A percentile compares a stretch with the other conserved stretches of the same genome.
phyloP scores from a whole-genome alignment of 2,797 vertebrate species.

The Microctenopoma lineatum region DNA sequence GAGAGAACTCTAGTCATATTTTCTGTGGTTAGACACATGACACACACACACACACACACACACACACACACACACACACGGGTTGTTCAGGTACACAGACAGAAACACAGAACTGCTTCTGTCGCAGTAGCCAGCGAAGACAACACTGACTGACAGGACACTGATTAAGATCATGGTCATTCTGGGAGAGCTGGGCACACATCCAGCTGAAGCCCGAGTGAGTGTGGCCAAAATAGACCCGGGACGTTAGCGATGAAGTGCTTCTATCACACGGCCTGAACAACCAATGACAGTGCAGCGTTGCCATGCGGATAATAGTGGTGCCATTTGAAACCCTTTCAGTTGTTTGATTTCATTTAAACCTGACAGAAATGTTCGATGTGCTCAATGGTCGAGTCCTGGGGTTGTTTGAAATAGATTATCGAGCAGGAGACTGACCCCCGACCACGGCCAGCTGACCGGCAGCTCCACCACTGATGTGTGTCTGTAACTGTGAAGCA shows the following conservation, averaged over 20 bases:
- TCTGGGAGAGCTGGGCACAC: constrained; percentile 19
- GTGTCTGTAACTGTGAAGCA: too few species aligned
- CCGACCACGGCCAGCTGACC: too few species aligned
- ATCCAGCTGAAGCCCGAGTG: background rate
- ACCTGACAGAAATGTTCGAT: constrained; percentile 6
- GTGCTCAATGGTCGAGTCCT: constrained; percentile 4
- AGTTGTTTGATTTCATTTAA: background rate
- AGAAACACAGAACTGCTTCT: too few species aligned
- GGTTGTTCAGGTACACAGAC: too few species aligned
- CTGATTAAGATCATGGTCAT: constrained; percentile 13
- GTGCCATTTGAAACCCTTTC: constrained; percentile 21
- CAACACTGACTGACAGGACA: constrained; percentile 4
- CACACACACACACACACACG: too few species aligned
- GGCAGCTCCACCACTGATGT: too few species aligned
- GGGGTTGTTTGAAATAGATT: background rate
- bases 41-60: too few species aligned
- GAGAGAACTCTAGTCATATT: too few species aligned
- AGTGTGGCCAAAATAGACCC: constrained; percentile 50
- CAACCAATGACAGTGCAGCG: background rate
- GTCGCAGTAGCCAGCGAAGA: too few species aligned
- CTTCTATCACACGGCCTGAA: constrained; percentile 18
- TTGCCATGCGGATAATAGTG: background rate
- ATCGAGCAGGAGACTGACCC: too few species aligned
- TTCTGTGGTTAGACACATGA: too few species aligned
- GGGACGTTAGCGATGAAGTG: background rate